Conservation (phyloP, 2,113 vertebrate species). For the Brachirus orientalis region DNA sequence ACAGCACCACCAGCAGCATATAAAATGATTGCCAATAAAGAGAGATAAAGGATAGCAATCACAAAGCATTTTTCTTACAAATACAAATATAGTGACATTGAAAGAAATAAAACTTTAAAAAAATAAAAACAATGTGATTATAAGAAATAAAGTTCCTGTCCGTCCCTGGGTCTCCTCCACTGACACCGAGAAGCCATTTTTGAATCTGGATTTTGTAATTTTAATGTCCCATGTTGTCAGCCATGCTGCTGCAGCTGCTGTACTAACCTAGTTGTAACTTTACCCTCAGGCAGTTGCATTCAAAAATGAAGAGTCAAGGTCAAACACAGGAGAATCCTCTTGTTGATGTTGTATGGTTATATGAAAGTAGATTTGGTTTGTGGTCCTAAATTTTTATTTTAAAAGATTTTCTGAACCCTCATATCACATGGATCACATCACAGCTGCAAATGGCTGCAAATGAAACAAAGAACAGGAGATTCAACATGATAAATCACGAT, state of each 20-base stretch:
- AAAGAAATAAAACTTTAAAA: conserved; percentile 13
- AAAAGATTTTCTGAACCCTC: too few species aligned
- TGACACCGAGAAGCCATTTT: conserved; percentile 44
- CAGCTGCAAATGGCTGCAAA: too few species aligned
- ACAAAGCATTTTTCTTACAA: too few species aligned
- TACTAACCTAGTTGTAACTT: conserved; percentile 26
- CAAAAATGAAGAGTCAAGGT: neutral
- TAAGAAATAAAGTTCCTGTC: conserved; percentile 17
- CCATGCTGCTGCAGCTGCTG: conserved; percentile 24
- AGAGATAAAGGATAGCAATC: neutral
- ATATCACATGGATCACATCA: too few species aligned
- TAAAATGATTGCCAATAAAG: conserved; percentile 45
- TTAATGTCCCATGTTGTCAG: conserved; percentile 28
- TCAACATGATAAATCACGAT: too few species aligned
- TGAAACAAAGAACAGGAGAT: too few species aligned
- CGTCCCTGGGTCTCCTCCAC: neutral
- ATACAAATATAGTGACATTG: neutral
- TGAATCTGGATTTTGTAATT: conserved; percentile 32
- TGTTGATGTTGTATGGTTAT: too few species aligned
- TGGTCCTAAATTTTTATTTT: too few species aligned
- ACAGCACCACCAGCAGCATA: conserved; percentile 79
- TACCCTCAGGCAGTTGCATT: conserved; percentile 18
- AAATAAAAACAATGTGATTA: conserved; percentile 24
- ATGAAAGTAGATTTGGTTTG: too few species aligned
- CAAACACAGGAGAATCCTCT: too few species aligned